Evolutionary conservation across 2,888 invertebrate genomes (phyloP).

Genomic region (Cerceris ruficornis): DNA sequence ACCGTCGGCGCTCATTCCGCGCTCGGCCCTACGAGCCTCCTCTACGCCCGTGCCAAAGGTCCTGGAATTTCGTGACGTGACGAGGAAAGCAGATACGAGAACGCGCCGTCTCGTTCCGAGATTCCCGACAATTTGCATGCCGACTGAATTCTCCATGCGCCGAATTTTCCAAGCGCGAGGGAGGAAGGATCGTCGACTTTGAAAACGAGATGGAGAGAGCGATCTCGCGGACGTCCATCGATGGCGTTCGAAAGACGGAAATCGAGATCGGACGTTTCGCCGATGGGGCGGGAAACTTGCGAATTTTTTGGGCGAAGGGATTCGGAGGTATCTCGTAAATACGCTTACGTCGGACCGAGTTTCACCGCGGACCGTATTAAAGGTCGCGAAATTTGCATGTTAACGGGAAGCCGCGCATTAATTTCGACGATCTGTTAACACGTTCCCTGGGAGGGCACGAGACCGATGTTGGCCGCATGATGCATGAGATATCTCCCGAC

Average conservation of each 20-base stretch:
- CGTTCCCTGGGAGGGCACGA: conserved; percentile 24
- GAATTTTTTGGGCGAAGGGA: background rate
- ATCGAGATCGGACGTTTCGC: background rate
- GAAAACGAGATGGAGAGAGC: background rate
- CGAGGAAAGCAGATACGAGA: conserved; percentile 38
- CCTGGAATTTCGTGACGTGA: conserved; percentile 63
- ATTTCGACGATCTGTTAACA: conserved; percentile 52
- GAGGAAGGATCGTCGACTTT: background rate
- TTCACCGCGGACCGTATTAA: background rate
- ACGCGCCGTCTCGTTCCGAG: conserved; percentile 23
- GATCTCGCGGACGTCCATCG: background rate
- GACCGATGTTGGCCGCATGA: conserved; percentile 29
- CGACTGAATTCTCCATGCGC: background rate
- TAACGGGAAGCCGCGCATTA: conserved; percentile 37
- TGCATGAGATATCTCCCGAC: conserved; percentile 31
- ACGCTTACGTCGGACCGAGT: background rate
- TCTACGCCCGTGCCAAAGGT: conserved; percentile 62
- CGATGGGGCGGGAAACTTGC: background rate
- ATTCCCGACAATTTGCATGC: conserved; percentile 35
- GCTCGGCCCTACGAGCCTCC: conserved; percentile 54
- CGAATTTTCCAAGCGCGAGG: background rate
- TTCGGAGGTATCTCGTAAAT: background rate
- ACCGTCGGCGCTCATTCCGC: conserved; percentile 70
- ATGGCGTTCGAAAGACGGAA: background rate
- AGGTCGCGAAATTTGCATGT: conserved; percentile 38